Evolutionary conservation across 2,888 invertebrate genomes (phyloP).

Genomic region (Pyrrhosoma nymphula): DNA sequence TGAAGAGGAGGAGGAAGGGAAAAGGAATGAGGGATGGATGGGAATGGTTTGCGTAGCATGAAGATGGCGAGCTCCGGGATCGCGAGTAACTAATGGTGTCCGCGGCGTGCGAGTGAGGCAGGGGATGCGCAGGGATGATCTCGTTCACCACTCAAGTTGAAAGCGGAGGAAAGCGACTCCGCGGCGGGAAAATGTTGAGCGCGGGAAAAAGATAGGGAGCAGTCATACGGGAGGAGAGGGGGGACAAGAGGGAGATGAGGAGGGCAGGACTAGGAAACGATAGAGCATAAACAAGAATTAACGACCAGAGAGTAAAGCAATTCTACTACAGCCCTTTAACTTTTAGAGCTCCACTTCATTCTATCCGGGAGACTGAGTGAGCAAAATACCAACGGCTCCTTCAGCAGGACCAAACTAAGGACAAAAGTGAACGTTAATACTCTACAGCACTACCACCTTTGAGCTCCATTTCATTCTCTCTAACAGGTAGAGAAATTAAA

Average conservation of each 20-base stretch:
- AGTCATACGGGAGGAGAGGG: background rate
- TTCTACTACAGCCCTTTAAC: background rate
- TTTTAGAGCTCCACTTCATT: background rate
- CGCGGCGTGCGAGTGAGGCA: background rate
- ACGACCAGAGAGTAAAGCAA: background rate
- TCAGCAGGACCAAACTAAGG: background rate
- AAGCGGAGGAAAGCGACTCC: background rate
- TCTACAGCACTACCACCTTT: too few relatives aligned
- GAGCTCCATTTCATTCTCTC: too few relatives aligned
- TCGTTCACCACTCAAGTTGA: slow-evolving; percentile 40
- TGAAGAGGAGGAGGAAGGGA: background rate
- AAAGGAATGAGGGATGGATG: slow-evolving; percentile 4
- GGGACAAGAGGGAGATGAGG: background rate
- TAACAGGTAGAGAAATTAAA: too few relatives aligned
- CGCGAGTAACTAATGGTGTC: background rate
- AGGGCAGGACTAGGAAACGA: background rate
- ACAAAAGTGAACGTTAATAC: too few relatives aligned
- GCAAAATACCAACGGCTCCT: too few relatives aligned
- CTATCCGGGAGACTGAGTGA: too few relatives aligned
- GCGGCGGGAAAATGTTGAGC: background rate
- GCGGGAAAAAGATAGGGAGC: background rate
- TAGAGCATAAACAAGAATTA: background rate
- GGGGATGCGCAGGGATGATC: background rate
- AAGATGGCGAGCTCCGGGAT: background rate
- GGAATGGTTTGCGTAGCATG: background rate